Evolutionary conservation across 2,113 vertebrate genomes (phyloP), one percentile per base, ranked within the genome.

Genomic region (Abramis brama): DNA sequence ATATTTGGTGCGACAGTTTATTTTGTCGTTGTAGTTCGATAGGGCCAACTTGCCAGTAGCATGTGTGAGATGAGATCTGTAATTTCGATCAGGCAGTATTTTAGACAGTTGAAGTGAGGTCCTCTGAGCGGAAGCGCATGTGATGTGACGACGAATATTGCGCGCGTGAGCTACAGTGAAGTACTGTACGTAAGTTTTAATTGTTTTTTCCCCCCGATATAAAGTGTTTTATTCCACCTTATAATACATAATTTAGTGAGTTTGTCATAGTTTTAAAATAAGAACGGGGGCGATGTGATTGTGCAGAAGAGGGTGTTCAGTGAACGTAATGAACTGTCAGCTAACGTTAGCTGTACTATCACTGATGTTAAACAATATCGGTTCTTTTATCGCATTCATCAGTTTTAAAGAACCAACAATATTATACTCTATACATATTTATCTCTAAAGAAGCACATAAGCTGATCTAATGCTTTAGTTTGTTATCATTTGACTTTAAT

Each of bases 121-220:
- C 79, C 62, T 82, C 3, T 47, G 19, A 74, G 11, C 2, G 3
- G 5, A 13, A 43, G 6, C 79, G 39, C 60, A 52, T 82, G 79
- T 68, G 27, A 68, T 68, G 79, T 82, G 62, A 82, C 79, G 60
- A 19, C 62, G 60, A 27, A 52, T 0, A 6, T 10, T 82, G 9
- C n/a, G 43, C 60, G 79, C 60, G 60, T 27, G 27, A 82, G 79
- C 62, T 82, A 39, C 47, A 19, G 74, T 17, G 74, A 76, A 76
- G 45, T 30, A 1, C 13, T 30, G 7, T 30, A 19, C 15, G 39
- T 82, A 23, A 52, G 43, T 82, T 15, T 21, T 19, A 2, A 2
- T 30, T 19, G 2, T 21, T 19, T 52, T 71, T 39, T 3, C 27
- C 7, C 25, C 2, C 13, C 1, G 15, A 33, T 68, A 17, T 25